These are phyloP conservation scores for Ochotona curzoniae DNA, from an alignment of 2,113 vertebrate species.

Conservation along the genomic window DNA sequence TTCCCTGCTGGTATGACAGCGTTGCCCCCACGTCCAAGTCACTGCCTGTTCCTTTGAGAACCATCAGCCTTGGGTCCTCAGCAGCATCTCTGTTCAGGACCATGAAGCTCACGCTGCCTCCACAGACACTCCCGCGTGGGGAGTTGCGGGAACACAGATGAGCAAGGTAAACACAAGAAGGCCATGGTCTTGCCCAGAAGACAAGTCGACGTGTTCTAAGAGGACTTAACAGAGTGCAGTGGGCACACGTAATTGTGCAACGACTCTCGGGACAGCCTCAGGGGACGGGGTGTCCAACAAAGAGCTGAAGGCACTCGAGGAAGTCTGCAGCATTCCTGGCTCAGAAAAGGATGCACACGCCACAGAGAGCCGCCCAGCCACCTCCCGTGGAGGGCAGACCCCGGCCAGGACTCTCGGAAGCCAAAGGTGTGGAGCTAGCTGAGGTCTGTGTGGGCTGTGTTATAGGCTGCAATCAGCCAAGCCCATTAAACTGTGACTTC, in stretches of 20 bases:
- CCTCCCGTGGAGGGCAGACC: not conserved
- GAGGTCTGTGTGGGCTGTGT: not conserved
- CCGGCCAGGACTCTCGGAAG: rapidly evolving
- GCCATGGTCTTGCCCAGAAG: not conserved
- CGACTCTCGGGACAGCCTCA: not conserved
- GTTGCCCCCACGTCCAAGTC: not conserved
- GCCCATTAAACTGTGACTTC: not conserved
- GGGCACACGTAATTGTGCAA: not conserved
- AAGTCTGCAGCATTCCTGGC: not conserved
- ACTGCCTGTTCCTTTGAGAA: not conserved
- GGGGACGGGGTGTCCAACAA: not conserved
- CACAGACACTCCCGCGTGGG: not conserved
- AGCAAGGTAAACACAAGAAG: not conserved
- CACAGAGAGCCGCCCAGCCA: too few species aligned
- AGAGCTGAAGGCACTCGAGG: not conserved
- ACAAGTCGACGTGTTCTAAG: not conserved
- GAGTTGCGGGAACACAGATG: not conserved
- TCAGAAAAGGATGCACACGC: not conserved
- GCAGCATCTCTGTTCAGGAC: not conserved
- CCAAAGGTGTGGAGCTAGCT: rapidly evolving
- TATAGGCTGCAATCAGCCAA: not conserved
- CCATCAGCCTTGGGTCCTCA: not conserved
- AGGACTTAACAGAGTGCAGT: not conserved
- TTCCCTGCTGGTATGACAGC: too few species aligned
- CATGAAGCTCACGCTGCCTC: not conserved